Evolutionary conservation across 2,888 invertebrate species (phyloP).

Genomic region (Melanophora roralis): DNA sequence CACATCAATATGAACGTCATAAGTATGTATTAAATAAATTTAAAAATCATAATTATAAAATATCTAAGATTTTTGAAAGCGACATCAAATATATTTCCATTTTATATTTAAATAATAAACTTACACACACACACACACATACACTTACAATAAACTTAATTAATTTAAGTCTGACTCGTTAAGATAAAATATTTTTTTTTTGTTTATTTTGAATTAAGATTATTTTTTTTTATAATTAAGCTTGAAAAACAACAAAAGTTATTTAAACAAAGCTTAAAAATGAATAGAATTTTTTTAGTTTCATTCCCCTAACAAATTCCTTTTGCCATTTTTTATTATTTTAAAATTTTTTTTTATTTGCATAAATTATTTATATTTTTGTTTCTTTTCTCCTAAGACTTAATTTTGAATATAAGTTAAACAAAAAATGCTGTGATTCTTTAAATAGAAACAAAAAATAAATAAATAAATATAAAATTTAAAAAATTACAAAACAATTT

Average conservation of each 20-base stretch:
- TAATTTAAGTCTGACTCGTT: conserved; percentile 51
- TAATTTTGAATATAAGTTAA: conserved; percentile 59
- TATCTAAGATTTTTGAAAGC: neutral
- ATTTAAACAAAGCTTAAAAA: too few relatives aligned
- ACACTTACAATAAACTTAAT: neutral
- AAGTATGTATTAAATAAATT: conserved; percentile 54
- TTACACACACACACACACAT: neutral
- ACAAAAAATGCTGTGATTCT: conserved; percentile 71
- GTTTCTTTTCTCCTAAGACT: conserved; percentile 40
- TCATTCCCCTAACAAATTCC: neutral
- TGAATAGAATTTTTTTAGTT: too few relatives aligned
- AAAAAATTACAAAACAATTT: conserved; percentile 35
- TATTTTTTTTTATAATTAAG: conserved; percentile 4
- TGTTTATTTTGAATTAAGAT: conserved; percentile 3
- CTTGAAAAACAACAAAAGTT: conserved; percentile 2
- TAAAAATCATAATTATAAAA: conserved; percentile 12
- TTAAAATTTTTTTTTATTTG: neutral
- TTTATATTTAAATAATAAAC: neutral
- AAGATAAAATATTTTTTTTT: conserved; percentile 58
- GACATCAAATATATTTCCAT: neutral
- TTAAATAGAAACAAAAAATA: conserved; percentile 66
- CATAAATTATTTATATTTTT: conserved; percentile 11
- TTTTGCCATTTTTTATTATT: neutral
- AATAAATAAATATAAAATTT: neutral
- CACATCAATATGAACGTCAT: conserved; percentile 3